Evolutionary conservation across 2,888 invertebrate genomes (phyloP).

Genomic region (Eilema sororculum): DNA sequence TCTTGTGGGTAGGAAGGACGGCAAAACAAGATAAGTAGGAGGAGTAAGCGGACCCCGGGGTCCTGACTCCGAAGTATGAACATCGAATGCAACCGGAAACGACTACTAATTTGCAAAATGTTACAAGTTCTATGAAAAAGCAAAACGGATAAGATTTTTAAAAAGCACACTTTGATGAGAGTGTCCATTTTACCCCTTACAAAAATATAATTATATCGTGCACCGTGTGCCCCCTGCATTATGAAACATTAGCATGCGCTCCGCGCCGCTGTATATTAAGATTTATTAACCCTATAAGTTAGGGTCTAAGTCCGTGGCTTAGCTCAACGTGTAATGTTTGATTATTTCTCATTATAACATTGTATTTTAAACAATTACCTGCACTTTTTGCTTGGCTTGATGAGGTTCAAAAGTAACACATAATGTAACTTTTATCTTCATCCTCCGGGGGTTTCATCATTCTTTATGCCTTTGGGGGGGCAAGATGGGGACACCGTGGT

Average conservation of each 20-base stretch:
- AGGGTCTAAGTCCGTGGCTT: conserved; percentile 49
- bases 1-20: too few relatives aligned
- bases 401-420: background rate
- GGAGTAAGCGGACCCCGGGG: too few relatives aligned
- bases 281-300: conserved; percentile 65
- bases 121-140: background rate
- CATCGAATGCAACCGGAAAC: too few relatives aligned
- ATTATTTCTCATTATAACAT: conserved; percentile 35
- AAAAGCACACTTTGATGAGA: conserved; percentile 16
- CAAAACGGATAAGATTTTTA: background rate
- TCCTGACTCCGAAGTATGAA: too few relatives aligned
- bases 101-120: too few relatives aligned
- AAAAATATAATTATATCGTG: conserved; percentile 47
- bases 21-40: too few relatives aligned
- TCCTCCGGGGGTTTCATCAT: too few relatives aligned
- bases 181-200: conserved; percentile 41
- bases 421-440: too few relatives aligned
- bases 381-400: background rate
- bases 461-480: too few relatives aligned
- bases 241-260: conserved; percentile 59
- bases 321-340: conserved; percentile 43
- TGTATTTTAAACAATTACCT: conserved; percentile 18
- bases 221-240: conserved; percentile 53
- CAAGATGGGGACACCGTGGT: too few relatives aligned
- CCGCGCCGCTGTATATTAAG: conserved; percentile 58